These are phyloP conservation scores for Craseonycteris thonglongyai DNA, from an alignment of 2,113 vertebrate genomes.

Conservation along the genomic window DNA sequence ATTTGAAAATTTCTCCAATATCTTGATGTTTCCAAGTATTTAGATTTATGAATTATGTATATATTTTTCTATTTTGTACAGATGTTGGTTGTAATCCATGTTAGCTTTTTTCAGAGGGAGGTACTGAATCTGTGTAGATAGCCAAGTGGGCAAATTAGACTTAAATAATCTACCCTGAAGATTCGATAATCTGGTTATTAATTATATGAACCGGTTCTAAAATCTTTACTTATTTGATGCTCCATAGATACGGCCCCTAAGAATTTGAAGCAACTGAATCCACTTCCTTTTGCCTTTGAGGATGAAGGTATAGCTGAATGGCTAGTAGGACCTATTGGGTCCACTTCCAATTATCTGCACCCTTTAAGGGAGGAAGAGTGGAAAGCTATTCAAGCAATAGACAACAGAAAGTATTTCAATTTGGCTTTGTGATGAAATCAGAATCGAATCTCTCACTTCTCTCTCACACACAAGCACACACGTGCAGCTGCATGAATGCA, in stretches of 20 bases:
- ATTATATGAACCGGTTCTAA: neutral
- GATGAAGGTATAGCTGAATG: neutral
- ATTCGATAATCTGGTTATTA: neutral
- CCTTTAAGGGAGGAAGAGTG: neutral
- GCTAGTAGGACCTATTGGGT: neutral
- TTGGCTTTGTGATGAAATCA: neutral
- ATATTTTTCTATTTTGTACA: neutral
- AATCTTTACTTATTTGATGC: neutral
- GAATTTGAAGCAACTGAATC: neutral
- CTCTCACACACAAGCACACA: neutral
- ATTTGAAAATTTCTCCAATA: constrained; percentile 31
- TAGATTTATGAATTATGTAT: neutral
- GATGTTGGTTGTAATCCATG: neutral
- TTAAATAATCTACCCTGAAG: neutral
- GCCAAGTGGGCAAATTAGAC: neutral
- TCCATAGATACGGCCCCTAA: neutral
- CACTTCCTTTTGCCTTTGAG: neutral
- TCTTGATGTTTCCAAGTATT: neutral
- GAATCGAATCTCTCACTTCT: neutral
- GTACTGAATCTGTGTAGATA: neutral
- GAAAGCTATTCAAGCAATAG: neutral
- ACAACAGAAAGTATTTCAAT: neutral
- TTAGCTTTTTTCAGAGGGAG: neutral
- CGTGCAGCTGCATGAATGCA: no score
- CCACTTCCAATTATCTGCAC: neutral